phyloP scores from a whole-genome alignment of 2,888 invertebrate species.

The Galerucella pusilla region DNA sequence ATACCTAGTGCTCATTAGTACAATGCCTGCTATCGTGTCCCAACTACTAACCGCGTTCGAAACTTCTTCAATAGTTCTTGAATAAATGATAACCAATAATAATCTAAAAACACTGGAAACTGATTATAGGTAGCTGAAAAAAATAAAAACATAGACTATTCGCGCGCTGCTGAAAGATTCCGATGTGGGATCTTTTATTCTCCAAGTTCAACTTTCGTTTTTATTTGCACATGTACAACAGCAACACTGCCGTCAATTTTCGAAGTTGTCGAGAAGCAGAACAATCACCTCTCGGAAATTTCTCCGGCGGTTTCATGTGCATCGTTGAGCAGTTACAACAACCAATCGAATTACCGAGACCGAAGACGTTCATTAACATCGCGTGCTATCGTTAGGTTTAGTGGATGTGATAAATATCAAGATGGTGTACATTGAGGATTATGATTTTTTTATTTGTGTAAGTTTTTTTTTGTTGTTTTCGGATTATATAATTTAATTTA shows the following conservation, averaged over 20 bases:
- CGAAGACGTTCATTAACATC: neutral
- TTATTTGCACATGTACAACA: slow-evolving; percentile 8
- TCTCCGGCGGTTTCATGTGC: slow-evolving; percentile 15
- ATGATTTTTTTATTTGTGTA: slow-evolving; percentile 25
- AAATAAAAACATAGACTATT: neutral
- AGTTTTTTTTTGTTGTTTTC: slow-evolving; percentile 9
- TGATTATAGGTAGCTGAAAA: neutral
- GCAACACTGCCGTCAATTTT: neutral
- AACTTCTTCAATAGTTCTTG: neutral
- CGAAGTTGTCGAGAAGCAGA: slow-evolving; percentile 3
- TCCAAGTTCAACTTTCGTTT: slow-evolving; percentile 26
- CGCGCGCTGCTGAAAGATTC: neutral
- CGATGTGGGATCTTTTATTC: slow-evolving; percentile 1
- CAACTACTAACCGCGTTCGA: no score
- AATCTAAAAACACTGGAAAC: no score
- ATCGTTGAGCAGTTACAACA: slow-evolving; percentile 2
- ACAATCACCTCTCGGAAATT: slow-evolving; percentile 23
- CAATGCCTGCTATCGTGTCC: no score
- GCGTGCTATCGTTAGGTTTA: neutral
- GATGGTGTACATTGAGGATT: slow-evolving; percentile 32
- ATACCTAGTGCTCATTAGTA: no score
- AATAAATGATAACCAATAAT: neutral
- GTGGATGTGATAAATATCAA: slow-evolving; percentile 17
- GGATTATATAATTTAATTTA: neutral
- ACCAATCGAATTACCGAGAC: neutral